Evolutionary conservation across 2,888 invertebrate genomes (phyloP), one percentile per base, ranked within the genome.

Genomic region (Drosophila neonasuta): DNA sequence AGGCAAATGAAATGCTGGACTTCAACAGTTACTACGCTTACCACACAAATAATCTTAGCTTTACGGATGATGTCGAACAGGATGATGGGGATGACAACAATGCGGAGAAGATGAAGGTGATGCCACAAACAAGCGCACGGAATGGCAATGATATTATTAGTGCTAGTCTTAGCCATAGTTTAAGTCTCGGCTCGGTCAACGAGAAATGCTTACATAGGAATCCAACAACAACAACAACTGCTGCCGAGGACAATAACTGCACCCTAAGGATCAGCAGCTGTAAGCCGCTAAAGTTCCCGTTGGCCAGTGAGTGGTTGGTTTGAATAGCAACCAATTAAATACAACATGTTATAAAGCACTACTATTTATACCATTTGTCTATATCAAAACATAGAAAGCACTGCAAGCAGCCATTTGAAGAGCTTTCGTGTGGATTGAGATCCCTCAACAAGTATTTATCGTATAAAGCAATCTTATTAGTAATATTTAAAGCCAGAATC

Each of bases 221-320:
- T 64, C 68, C 73, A 68, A 50, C 42, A 24, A 24, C 24, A 24
- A 20, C 20, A 20, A 50, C 42, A 71, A 67, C 73, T 69, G 69
- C 80, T 82, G 88, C 86, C 88, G 90, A 89, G 86, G 90, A 90
- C 89, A 90, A 90, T 88, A 90, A 89, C 78, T 88, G 88, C 79
- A 79, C 84, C 74, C 82, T 84, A 74, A 86, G 89, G 85, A 87
- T 91, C 85, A 89, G 87, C 87, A 89, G 89, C 85, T 90, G 88
- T 79, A 89, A 90, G 74, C 89, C 90, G 76, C 88, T 91, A 67
- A 88, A 88, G 63, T 89, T 90, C 68, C 88, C 90, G 36, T 87
- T 91, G 80, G 89, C 91, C 66, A 91, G 90, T 74, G 91, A 91
- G 77, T 91, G 91, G 91, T 88, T 91, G 67, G 91, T 91, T 74